These are phyloP conservation scores for Charina bottae DNA, from an alignment of 2,113 vertebrate genomes.

Conservation along the genomic window DNA sequence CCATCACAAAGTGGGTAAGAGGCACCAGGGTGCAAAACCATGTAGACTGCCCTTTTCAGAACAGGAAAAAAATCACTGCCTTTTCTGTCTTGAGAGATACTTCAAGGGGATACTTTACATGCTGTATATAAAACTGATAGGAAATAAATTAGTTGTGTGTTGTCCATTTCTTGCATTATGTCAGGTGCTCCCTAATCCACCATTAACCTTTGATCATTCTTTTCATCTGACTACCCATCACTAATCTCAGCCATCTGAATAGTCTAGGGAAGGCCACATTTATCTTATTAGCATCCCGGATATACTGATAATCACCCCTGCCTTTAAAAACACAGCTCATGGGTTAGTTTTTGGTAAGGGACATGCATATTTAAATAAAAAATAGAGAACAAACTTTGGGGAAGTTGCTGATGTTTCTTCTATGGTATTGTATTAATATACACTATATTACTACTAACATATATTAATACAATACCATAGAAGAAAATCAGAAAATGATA, in stretches of 20 bases:
- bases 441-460: too few species aligned
- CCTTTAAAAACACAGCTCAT: not conserved
- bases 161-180: not conserved
- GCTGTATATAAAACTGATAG: not conserved
- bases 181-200: not conserved
- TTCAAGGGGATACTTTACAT: not conserved
- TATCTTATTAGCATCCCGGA: not conserved
- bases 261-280: not conserved
- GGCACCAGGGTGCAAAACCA: not conserved
- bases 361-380: too few species aligned
- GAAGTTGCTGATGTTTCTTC: too few species aligned
- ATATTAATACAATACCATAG: not conserved
- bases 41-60: not conserved
- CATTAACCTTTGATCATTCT: not conserved
- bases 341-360: not conserved
- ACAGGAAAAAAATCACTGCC: not conserved
- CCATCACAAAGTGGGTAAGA: not conserved
- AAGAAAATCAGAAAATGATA: not conserved
- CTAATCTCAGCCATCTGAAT: not conserved
- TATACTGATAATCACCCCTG: not conserved
- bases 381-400: too few species aligned
- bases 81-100: not conserved
- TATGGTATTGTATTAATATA: too few species aligned
- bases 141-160: not conserved
- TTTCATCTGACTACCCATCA: not conserved